Percentiles rank a stretch among this genome's conserved stretches.
phyloP scores from a whole-genome alignment of 2,888 invertebrate genomes.

The Gasteruption jaculator region DNA sequence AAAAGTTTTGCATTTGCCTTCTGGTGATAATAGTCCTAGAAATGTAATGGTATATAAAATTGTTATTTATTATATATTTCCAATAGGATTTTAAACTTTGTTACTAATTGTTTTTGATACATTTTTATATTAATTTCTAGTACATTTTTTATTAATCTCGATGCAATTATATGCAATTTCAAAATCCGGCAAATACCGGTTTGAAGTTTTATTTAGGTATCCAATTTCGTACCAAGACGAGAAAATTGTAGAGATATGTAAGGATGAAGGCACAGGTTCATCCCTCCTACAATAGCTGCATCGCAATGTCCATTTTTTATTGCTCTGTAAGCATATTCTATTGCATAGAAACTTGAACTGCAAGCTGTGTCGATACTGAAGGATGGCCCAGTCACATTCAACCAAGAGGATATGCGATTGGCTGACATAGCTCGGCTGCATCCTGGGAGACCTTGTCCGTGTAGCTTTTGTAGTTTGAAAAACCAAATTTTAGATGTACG shows the following conservation, averaged over 20 bases:
- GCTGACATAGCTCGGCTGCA: slow-evolving; percentile 90
- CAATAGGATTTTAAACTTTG: too few species aligned
- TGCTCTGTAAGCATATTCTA: slow-evolving; percentile 76
- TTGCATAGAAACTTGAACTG: slow-evolving; percentile 85
- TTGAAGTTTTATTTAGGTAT: too few species aligned
- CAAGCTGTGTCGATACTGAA: slow-evolving; percentile 90
- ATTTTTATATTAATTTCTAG: too few species aligned
- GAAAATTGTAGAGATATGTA: slow-evolving; percentile 83
- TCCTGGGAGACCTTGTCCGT: slow-evolving; percentile 67
- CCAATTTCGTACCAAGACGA: slow-evolving; percentile 56
- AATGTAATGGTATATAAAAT: too few species aligned
- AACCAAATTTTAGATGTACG: neutral
- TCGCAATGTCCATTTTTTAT: slow-evolving; percentile 81
- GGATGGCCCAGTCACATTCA: slow-evolving; percentile 86
- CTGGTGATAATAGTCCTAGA: slow-evolving; percentile 75
- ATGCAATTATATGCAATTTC: too few species aligned
- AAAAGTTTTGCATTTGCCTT: slow-evolving; percentile 88
- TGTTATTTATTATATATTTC: neutral
- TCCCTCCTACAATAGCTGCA: slow-evolving; percentile 83
- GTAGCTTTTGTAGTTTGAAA: slow-evolving; percentile 42
- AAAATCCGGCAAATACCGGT: too few species aligned
- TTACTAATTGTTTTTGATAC: too few species aligned
- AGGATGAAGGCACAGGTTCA: slow-evolving; percentile 82
- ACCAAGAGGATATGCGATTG: slow-evolving; percentile 82
- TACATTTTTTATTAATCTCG: too few species aligned